Evolutionary conservation across 2,888 invertebrate genomes (phyloP).

Genomic region (Caenorhabditis sp.): DNA sequence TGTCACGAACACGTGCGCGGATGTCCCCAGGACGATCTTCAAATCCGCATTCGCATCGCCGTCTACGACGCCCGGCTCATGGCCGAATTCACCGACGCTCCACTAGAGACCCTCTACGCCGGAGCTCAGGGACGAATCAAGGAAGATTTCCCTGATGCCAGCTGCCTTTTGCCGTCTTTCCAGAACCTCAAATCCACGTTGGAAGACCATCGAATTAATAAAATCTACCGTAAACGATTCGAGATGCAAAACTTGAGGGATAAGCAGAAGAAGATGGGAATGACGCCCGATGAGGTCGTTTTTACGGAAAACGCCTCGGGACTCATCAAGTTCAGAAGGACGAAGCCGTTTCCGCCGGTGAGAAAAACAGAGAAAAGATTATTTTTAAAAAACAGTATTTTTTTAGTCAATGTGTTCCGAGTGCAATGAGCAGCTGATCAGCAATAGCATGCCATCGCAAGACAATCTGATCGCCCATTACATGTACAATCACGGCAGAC

Average conservation of each 20-base stretch:
- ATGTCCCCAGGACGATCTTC: conserved; percentile 55
- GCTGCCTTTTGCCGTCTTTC: conserved; percentile 36
- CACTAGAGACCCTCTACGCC: conserved; percentile 37
- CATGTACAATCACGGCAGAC: conserved; percentile 40
- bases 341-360: conserved; percentile 63
- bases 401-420: conserved; percentile 60
- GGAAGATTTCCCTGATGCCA: conserved; percentile 41
- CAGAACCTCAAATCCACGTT: conserved; percentile 29
- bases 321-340: conserved; percentile 49
- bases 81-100: conserved; percentile 67
- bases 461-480: conserved; percentile 60
- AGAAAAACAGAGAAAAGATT: neutral
- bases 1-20: conserved; percentile 28
- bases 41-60: conserved; percentile 61
- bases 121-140: conserved; percentile 22
- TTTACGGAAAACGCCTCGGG: conserved; percentile 39
- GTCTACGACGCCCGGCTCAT: conserved; percentile 65
- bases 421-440: conserved; percentile 50
- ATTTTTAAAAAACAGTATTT: neutral
- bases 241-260: conserved; percentile 55
- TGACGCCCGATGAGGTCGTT: conserved; percentile 57
- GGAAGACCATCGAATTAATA: conserved; percentile 53
- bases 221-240: conserved; percentile 59
- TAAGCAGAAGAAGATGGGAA: conserved; percentile 52
- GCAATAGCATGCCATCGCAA: conserved; percentile 56